A percentile compares a stretch with the other conserved stretches of the same genome.
Evolutionary conservation across 2,113 vertebrate genomes (phyloP).

Genomic region (Tylochromis polylepis): DNA sequence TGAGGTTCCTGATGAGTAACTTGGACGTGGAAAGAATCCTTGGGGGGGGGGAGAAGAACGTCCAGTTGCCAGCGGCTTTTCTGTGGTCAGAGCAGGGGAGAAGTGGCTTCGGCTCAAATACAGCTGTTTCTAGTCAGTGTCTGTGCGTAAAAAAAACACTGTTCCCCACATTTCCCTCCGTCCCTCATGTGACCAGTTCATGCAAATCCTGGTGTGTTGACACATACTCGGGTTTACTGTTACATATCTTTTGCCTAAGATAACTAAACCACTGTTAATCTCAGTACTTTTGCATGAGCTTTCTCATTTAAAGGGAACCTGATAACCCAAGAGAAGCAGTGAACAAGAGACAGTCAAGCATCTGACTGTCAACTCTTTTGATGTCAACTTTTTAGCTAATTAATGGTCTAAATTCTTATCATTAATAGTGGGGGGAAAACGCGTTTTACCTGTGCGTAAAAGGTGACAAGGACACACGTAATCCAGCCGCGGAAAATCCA

Average conservation of each 20-base stretch:
- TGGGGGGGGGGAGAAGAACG: not conserved
- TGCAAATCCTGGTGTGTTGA: not conserved
- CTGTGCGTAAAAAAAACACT: not conserved
- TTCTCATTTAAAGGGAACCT: not conserved
- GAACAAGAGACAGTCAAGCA: not conserved
- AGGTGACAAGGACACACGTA: slow-evolving; percentile 47
- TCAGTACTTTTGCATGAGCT: not conserved
- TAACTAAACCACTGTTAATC: not conserved
- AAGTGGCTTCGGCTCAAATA: slow-evolving; percentile 49
- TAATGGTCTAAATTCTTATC: not conserved
- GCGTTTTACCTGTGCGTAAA: slow-evolving; percentile 69
- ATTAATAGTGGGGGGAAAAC: not conserved
- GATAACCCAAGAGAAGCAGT: not conserved
- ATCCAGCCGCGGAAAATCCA: slow-evolving; percentile 78
- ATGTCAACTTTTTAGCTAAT: not conserved
- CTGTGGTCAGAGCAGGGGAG: slow-evolving; percentile 33
- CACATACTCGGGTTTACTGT: not conserved
- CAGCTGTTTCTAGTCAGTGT: slow-evolving; percentile 55
- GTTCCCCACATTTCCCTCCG: not conserved
- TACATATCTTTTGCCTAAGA: not conserved
- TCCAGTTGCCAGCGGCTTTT: slow-evolving; percentile 3
- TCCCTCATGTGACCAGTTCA: not conserved
- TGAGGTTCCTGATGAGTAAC: not conserved
- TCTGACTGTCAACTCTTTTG: not conserved
- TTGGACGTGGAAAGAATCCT: not conserved